phyloP scores from a whole-genome alignment of 2,113 vertebrate species.

The Aepyceros melampus region DNA sequence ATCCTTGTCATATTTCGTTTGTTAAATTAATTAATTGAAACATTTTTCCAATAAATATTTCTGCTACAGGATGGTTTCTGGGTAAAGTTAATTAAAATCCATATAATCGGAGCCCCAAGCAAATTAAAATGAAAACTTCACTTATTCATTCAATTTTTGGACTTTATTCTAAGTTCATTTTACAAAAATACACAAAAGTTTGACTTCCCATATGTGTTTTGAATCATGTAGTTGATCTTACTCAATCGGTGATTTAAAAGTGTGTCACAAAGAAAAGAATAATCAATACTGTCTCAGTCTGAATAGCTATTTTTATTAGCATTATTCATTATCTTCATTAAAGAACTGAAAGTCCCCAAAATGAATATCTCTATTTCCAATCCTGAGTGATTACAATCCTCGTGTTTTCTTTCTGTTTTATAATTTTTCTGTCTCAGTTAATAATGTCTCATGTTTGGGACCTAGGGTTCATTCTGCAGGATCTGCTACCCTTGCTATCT shows the following conservation, averaged over 20 bases:
- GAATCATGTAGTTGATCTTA: not conserved
- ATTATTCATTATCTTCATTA: not conserved
- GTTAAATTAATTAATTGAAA: not conserved
- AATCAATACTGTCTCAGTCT: not conserved
- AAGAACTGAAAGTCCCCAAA: not conserved
- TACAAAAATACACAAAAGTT: not conserved
- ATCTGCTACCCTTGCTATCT: not conserved
- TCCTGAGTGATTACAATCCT: not conserved
- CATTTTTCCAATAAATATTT: not conserved
- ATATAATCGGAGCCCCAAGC: not conserved
- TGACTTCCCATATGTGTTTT: not conserved
- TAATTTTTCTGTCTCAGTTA: not conserved
- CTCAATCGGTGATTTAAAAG: not conserved
- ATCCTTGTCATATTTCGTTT: not conserved
- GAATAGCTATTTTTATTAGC: not conserved
- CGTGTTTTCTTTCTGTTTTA: not conserved
- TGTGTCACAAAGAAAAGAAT: not conserved
- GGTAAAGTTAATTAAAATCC: not conserved
- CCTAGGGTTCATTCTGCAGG: not conserved
- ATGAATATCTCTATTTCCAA: not conserved
- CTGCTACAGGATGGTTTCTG: not conserved
- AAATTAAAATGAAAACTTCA: not conserved
- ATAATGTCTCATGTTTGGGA: not conserved
- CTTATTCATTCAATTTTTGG: not conserved
- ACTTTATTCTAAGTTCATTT: not conserved